Evolutionary conservation across 2,113 vertebrate genomes (phyloP).

Genomic region (Siniperca chuatsi): DNA sequence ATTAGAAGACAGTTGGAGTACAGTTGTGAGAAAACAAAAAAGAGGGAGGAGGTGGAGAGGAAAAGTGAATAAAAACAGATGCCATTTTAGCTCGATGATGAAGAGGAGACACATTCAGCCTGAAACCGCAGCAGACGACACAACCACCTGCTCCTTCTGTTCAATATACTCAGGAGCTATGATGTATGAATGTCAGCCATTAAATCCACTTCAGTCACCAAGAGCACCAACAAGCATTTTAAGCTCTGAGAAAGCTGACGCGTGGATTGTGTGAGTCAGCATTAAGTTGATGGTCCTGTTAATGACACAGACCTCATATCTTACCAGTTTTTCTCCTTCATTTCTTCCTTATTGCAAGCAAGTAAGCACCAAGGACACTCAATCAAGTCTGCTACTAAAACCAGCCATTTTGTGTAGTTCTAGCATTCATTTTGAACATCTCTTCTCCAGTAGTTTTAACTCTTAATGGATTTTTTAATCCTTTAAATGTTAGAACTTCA

Average conservation of each 20-base stretch:
- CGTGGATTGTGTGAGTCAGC: not conserved
- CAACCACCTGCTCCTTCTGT: constrained; percentile 30
- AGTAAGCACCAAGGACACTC: not conserved
- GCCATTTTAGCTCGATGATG: not conserved
- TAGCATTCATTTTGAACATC: no score
- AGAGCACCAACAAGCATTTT: not conserved
- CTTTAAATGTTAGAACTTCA: not conserved
- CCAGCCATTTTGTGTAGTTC: not conserved
- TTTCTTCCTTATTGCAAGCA: not conserved
- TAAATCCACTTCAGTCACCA: not conserved
- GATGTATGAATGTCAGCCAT: not conserved
- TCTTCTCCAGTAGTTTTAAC: not conserved
- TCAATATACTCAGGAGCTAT: no score
- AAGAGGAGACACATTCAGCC: not conserved
- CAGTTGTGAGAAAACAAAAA: not conserved
- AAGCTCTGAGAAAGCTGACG: not conserved
- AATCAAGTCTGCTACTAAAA: not conserved
- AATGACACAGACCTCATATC: not conserved
- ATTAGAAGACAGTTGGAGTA: not conserved
- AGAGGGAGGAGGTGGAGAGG: not conserved
- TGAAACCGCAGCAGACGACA: not conserved
- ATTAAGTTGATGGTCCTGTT: not conserved
- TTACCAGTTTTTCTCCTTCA: not conserved
- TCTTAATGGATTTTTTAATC: not conserved
- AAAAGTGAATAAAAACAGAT: not conserved